Evolutionary conservation across 2,113 vertebrate species (phyloP).

Genomic region (Thomomys bottae): DNA sequence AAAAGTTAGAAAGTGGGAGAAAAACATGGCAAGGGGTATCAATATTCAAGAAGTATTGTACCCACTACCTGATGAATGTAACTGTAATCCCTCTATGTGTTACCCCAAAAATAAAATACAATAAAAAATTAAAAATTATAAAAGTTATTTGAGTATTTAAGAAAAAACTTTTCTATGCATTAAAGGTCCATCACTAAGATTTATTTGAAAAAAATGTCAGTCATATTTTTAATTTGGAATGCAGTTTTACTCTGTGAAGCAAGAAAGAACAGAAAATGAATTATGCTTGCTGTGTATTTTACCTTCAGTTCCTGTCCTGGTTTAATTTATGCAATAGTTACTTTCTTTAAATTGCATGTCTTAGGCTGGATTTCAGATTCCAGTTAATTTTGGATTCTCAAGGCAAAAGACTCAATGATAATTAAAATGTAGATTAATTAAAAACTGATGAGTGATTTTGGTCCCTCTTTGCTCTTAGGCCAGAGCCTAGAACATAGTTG

Average conservation of each 20-base stretch:
- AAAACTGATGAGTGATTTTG: neutral
- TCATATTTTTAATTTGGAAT: constrained; percentile 9
- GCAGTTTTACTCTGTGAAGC: neutral
- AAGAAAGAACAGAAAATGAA: neutral
- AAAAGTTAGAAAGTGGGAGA: neutral
- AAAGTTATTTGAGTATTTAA: constrained; percentile 3
- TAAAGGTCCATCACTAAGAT: neutral
- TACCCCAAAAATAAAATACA: too few species aligned
- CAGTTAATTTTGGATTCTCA: constrained; percentile 21
- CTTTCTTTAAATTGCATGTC: constrained; percentile 13
- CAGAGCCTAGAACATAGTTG: neutral
- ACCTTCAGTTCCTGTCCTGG: neutral
- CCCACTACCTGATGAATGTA: too few species aligned
- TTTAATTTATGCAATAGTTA: neutral
- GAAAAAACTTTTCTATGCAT: constrained; percentile 27
- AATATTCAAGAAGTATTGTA: too few species aligned
- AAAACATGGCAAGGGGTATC: too few species aligned
- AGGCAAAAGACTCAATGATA: neutral
- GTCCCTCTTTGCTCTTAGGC: neutral
- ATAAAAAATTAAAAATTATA: neutral
- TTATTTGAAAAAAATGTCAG: neutral
- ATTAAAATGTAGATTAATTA: too few species aligned
- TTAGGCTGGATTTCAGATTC: neutral
- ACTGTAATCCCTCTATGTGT: too few species aligned
- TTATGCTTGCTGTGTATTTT: neutral